phyloP scores from a whole-genome alignment of 1,140 invertebrate genomes.

The Globodera rostochiensis region DNA sequence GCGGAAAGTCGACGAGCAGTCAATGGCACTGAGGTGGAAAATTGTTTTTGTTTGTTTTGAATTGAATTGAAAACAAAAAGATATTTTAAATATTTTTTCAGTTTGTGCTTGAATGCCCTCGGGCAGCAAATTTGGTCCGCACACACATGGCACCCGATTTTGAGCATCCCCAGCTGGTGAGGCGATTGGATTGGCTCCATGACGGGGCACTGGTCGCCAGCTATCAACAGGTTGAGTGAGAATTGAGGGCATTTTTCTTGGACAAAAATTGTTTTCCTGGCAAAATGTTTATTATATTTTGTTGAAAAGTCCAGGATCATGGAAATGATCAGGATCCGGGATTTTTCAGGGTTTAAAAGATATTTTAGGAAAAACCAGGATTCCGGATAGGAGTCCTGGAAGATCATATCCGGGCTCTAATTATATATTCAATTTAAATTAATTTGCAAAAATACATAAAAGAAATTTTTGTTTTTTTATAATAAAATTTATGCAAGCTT shows the following conservation, averaged over 20 bases:
- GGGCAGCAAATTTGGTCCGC: conserved; percentile 27
- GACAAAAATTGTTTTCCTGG: no score
- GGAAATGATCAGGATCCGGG: no score
- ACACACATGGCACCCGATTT: conserved; percentile 58
- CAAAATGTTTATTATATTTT: no score
- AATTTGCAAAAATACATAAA: no score
- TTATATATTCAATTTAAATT: no score
- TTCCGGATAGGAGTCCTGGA: no score
- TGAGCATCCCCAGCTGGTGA: conserved; percentile 48
- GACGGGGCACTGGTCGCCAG: conserved; percentile 47
- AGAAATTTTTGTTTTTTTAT: no score
- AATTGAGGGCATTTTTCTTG: neutral
- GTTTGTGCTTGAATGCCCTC: conserved; percentile 31
- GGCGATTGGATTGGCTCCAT: conserved; percentile 54
- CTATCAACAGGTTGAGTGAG: conserved; percentile 44
- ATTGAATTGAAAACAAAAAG: neutral
- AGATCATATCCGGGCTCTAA: no score
- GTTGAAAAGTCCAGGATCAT: no score
- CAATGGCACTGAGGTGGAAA: conserved; percentile 23
- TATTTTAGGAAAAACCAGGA: no score
- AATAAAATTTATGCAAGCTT: no score
- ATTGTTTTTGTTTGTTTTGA: neutral
- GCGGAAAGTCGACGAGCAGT: conserved; percentile 4
- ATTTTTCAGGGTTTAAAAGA: no score
- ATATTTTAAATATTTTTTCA: neutral